Percentiles rank a stretch among this genome's conserved stretches.
Evolutionary conservation across 2,888 invertebrate species (phyloP).

Genomic region (Steinernema hermaphroditum): DNA sequence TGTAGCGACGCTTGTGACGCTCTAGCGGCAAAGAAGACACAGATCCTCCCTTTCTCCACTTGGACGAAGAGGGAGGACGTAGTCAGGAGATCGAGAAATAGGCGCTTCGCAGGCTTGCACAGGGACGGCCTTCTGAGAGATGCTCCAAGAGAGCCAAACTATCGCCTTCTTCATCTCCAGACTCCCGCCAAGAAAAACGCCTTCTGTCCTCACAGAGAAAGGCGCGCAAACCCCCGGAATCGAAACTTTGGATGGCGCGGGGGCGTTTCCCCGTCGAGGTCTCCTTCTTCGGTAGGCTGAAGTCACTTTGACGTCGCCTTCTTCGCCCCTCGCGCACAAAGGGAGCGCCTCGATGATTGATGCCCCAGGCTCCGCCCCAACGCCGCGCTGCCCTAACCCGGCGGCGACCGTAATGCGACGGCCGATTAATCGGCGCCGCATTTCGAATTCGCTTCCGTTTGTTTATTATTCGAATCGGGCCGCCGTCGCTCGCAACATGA

Average conservation of each 20-base stretch:
- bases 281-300: neutral
- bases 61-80: too few species aligned
- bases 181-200: too few species aligned
- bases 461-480: slow-evolving; percentile 12
- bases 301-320: neutral
- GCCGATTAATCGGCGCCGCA: slow-evolving; percentile 19
- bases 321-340: neutral
- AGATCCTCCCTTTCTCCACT: too few species aligned
- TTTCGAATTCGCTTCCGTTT: slow-evolving; percentile 4
- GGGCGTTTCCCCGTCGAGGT: neutral
- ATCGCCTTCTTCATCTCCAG: too few species aligned
- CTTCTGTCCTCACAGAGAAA: too few species aligned
- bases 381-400: neutral
- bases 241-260: neutral
- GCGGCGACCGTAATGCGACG: slow-evolving; percentile 1
- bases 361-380: neutral
- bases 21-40: too few species aligned
- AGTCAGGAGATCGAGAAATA: too few species aligned
- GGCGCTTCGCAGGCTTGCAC: too few species aligned
- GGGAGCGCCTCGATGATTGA: neutral
- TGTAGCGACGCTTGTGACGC: too few species aligned
- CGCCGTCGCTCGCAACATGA: neutral
- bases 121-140: too few species aligned
- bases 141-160: too few species aligned
- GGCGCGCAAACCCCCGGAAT: too few species aligned